phyloP scores from a whole-genome alignment of 2,113 vertebrate species.

The Xiphorhynchus elegans region DNA sequence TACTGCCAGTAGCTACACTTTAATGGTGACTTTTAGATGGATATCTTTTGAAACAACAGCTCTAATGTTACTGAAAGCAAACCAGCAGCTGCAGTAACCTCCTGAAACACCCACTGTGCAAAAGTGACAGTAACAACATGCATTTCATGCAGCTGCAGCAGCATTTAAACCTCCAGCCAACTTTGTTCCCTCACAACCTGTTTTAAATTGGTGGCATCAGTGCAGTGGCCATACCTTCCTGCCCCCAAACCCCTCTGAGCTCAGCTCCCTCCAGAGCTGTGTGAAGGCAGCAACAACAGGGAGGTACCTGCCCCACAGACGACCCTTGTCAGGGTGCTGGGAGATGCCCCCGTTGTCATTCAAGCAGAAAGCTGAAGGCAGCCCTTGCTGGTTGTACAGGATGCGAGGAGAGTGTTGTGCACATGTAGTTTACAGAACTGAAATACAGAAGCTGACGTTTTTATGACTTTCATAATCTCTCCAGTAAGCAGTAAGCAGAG shows the following conservation, averaged over 20 bases:
- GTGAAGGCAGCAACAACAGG: not conserved
- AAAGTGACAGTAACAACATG: accelerated
- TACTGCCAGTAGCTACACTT: not conserved
- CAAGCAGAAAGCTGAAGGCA: not conserved
- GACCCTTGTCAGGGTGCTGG: not conserved
- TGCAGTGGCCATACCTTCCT: not conserved
- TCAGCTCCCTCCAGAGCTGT: not conserved
- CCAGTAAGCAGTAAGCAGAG: not conserved
- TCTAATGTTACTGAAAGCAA: not conserved
- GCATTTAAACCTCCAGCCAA: not conserved
- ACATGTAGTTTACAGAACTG: not conserved
- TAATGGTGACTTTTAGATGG: not conserved
- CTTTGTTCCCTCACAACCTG: not conserved
- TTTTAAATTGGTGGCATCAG: not conserved
- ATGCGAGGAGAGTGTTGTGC: not conserved
- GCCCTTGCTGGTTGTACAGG: not conserved
- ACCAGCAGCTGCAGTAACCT: not conserved
- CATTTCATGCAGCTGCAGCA: not conserved
- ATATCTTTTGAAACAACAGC: not conserved
- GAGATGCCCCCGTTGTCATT: not conserved
- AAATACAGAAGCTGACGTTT: constrained; percentile 44
- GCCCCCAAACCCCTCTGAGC: not conserved
- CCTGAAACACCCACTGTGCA: not conserved
- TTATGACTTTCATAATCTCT: constrained; percentile 55
- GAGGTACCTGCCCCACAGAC: not conserved